A percentile compares a stretch with the other conserved stretches of the same genome.
Evolutionary conservation across 64 coral and sea anemone genomes (phyloP).

Genomic region (Porites lutea): DNA sequence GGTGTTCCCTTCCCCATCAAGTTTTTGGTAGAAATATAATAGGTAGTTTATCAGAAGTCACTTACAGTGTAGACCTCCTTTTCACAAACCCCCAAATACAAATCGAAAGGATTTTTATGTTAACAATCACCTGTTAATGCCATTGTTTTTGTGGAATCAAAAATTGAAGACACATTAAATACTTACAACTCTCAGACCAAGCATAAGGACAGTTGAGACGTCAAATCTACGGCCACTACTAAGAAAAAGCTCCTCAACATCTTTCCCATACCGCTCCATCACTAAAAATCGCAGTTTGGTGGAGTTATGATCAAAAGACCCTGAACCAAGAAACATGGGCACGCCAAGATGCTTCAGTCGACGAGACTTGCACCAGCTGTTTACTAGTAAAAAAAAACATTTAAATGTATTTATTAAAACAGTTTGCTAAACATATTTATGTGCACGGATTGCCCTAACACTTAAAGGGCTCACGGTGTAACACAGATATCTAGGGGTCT

Average conservation of each 20-base stretch:
- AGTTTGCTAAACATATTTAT: no score
- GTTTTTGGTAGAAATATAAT: no score
- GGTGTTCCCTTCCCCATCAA: no score
- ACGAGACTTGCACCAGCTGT: conserved; percentile 81
- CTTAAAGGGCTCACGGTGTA: no score
- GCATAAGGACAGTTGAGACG: conserved; percentile 76
- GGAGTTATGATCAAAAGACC: conserved; percentile 66
- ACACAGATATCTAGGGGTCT: no score
- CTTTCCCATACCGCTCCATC: conserved; percentile 92
- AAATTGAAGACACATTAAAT: not conserved
- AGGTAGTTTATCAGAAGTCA: no score
- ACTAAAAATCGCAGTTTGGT: conserved; percentile 92
- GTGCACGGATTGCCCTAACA: no score
- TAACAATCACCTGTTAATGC: not conserved
- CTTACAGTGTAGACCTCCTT: no score
- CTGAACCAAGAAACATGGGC: conserved; percentile 86
- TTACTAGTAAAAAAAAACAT: conserved; percentile 60
- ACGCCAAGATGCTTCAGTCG: conserved; percentile 93
- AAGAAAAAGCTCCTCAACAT: conserved; percentile 84
- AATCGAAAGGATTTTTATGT: not conserved
- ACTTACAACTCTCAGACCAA: conserved; percentile 95
- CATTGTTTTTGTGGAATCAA: not conserved
- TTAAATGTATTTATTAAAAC: no score
- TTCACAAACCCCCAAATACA: no score
- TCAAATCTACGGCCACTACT: conserved; percentile 74